These are phyloP conservation scores for Periphyllus acericola DNA, from an alignment of 2,888 invertebrate species.

Conservation along the genomic window DNA sequence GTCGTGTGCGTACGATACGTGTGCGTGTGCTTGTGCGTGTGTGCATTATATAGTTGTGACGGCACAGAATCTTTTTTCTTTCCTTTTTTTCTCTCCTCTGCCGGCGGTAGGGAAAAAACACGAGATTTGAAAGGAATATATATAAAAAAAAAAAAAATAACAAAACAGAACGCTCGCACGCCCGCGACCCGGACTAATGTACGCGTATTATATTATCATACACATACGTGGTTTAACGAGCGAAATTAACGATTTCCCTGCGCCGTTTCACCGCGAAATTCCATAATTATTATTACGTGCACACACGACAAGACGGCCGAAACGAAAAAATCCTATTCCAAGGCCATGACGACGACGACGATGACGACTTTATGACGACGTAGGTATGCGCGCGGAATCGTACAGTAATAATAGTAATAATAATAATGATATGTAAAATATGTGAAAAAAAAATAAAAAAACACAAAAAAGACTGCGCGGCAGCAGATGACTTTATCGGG, in stretches of 20 bases:
- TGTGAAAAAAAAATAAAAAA: too few relatives aligned
- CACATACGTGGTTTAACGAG: background rate
- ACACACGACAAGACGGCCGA: background rate
- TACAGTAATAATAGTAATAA: too few relatives aligned
- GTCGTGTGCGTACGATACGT: slow-evolving; percentile 17
- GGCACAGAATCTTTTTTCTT: background rate
- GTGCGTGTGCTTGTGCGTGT: background rate
- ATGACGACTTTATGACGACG: background rate
- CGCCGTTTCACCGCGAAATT: background rate
- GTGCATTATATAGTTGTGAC: background rate
- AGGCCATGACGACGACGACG: background rate
- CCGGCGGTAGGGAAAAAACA: background rate
- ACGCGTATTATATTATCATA: too few relatives aligned
- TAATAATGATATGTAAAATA: too few relatives aligned
- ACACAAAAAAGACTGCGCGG: too few relatives aligned
- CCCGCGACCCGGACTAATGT: too few relatives aligned
- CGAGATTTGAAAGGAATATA: background rate
- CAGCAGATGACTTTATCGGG: background rate
- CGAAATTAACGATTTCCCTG: background rate
- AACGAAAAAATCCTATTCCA: background rate
- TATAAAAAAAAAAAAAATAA: too few relatives aligned
- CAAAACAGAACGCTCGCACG: too few relatives aligned
- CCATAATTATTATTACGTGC: background rate
- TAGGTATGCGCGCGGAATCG: too few relatives aligned
- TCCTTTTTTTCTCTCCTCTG: too few relatives aligned